phyloP scores from a whole-genome alignment of 2,113 vertebrate species.

The Tupaia chinensis region DNA sequence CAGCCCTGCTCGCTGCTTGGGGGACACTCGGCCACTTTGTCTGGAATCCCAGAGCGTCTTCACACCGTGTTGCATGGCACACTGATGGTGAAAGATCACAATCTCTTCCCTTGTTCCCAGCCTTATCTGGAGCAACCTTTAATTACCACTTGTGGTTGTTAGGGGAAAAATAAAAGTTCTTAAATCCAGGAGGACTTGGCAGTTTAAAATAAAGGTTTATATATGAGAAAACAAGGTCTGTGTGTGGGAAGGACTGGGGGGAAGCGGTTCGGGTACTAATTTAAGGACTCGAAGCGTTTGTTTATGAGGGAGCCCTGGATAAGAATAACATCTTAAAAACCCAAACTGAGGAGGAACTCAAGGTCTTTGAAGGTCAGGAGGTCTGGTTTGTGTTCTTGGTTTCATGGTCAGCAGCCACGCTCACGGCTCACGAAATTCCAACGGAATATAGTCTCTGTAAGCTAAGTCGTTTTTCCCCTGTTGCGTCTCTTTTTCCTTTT shows the following conservation, averaged over 20 bases:
- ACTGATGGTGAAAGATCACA: background rate
- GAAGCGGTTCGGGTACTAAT: conserved; percentile 11
- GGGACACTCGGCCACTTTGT: background rate
- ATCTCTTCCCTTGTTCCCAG: conserved; percentile 36
- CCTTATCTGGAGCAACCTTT: conserved; percentile 43
- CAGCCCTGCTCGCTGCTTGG: background rate
- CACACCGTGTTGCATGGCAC: background rate
- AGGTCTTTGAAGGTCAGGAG: background rate
- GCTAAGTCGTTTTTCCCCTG: too few relatives aligned
- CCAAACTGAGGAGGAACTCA: background rate
- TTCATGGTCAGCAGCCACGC: background rate
- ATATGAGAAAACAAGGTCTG: background rate
- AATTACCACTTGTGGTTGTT: conserved; percentile 27
- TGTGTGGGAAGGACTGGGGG: conserved; percentile 16
- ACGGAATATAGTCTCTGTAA: background rate
- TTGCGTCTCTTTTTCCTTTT: background rate
- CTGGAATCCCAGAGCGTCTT: background rate
- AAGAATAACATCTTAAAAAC: background rate
- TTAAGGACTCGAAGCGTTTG: conserved; percentile 15
- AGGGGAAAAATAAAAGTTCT: conserved; percentile 18
- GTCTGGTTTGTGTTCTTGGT: background rate
- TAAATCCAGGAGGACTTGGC: background rate
- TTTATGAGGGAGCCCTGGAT: background rate
- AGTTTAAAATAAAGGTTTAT: conserved; percentile 53
- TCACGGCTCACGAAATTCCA: background rate